Evolutionary conservation across 2,113 vertebrate genomes (phyloP).

Genomic region (Mionectes macconnelli): DNA sequence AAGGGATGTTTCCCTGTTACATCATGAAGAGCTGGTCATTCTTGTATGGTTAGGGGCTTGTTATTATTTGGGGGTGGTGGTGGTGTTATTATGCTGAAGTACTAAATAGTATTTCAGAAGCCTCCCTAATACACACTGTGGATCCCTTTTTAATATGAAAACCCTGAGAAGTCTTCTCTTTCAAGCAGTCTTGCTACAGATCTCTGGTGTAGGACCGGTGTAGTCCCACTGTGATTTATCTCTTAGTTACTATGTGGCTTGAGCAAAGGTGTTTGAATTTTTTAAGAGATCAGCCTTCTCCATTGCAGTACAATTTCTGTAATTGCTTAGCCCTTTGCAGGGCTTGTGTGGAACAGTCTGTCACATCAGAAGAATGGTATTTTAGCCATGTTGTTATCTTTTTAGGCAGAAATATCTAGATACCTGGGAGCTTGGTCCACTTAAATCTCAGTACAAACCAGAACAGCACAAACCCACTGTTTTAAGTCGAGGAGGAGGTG

Average conservation of each 20-base stretch:
- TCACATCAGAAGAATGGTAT: not conserved
- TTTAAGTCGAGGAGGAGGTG: not conserved
- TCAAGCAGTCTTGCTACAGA: not conserved
- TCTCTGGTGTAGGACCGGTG: not conserved
- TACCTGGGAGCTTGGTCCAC: not conserved
- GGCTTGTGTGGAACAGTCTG: not conserved
- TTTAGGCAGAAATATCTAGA: not conserved
- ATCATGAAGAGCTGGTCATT: not conserved
- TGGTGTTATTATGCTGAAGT: not conserved
- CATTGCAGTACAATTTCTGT: not conserved
- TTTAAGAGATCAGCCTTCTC: not conserved
- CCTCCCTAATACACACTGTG: not conserved
- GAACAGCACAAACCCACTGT: not conserved
- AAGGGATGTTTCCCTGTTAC: not conserved
- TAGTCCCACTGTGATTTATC: not conserved
- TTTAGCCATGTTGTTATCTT: not conserved
- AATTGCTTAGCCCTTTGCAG: not conserved
- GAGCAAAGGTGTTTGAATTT: not conserved
- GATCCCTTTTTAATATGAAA: not conserved
- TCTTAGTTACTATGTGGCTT: not conserved
- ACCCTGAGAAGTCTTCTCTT: not conserved
- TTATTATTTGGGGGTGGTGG: not conserved
- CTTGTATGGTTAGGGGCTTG: not conserved
- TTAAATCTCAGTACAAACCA: not conserved
- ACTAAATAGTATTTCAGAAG: not conserved